These are phyloP conservation scores for Thereva nobilitata DNA, from an alignment of 2,888 invertebrate genomes.

Conservation along the genomic window DNA sequence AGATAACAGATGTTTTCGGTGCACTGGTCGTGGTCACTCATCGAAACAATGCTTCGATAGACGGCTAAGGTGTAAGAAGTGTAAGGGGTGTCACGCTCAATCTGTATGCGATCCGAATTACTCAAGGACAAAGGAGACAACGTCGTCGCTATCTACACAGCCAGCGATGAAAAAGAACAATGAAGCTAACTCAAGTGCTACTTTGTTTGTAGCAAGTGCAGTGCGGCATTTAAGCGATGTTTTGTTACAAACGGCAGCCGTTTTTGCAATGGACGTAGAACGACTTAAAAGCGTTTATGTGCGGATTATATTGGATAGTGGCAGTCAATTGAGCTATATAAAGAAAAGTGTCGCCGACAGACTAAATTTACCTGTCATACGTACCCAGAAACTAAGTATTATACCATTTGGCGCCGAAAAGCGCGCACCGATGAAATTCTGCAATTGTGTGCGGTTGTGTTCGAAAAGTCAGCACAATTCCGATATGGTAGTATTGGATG, in stretches of 20 bases:
- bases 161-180: background rate
- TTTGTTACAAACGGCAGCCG: conserved; percentile 38
- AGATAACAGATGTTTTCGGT: conserved; percentile 13
- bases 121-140: background rate
- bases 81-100: background rate
- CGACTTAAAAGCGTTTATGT: conserved; percentile 10
- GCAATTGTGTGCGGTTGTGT: conserved; percentile 25
- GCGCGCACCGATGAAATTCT: conserved; percentile 17
- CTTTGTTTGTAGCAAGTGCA: conserved; percentile 5
- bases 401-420: conserved; percentile 38
- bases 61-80: background rate
- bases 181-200: background rate
- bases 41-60: background rate
- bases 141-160: background rate
- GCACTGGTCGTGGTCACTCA: background rate
- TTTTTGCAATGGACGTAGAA: conserved; percentile 16
- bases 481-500: conserved; percentile 31
- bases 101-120: conserved; percentile 13
- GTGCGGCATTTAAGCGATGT: conserved; percentile 4
- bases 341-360: conserved; percentile 19
- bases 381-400: conserved; percentile 23
- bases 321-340: too few species aligned
- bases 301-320: too few species aligned
- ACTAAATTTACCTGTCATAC: conserved; percentile 32
- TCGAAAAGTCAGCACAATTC: conserved; percentile 30